Conservation (phyloP, 2,113 vertebrate species). For the Mohoua ochrocephala region DNA sequence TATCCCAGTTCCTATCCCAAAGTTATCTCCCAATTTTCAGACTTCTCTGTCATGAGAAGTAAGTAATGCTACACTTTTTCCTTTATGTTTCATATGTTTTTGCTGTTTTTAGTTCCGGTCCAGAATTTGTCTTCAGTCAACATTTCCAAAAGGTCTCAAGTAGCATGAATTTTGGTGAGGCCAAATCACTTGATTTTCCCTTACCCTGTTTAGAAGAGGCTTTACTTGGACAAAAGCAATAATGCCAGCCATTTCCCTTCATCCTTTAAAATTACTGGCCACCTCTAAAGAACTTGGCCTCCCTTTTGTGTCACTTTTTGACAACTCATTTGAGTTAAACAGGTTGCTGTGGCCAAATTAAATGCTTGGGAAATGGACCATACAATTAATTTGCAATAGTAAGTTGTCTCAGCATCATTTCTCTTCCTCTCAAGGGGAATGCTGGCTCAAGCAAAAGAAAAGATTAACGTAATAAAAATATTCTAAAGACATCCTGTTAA, state of each 20-base stretch:
- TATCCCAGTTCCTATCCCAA: neutral
- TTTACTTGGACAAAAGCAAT: neutral
- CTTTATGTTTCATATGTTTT: neutral
- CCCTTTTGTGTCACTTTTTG: slow-evolving; percentile 4
- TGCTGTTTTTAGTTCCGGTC: neutral
- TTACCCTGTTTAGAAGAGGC: neutral
- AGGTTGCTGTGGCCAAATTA: slow-evolving; percentile 25
- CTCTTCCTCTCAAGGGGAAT: slow-evolving; percentile 30
- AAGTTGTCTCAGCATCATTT: slow-evolving; percentile 24
- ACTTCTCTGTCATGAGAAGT: neutral
- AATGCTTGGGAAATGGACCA: slow-evolving; percentile 43
- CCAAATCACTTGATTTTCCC: neutral
- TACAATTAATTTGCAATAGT: slow-evolving; percentile 31
- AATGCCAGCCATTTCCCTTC: neutral
- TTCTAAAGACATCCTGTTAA: slow-evolving; percentile 29
- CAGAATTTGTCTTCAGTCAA: neutral
- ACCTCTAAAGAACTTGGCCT: slow-evolving; percentile 8
- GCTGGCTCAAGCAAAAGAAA: slow-evolving; percentile 14
- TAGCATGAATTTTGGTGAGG: neutral
- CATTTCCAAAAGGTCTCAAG: neutral
- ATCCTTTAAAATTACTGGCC: neutral
- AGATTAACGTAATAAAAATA: slow-evolving; percentile 39
- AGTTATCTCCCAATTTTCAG: neutral
- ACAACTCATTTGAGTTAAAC: neutral
- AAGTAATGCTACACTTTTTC: neutral